phyloP scores from a whole-genome alignment of 2,888 invertebrate species.

The Harpalus rubripes region DNA sequence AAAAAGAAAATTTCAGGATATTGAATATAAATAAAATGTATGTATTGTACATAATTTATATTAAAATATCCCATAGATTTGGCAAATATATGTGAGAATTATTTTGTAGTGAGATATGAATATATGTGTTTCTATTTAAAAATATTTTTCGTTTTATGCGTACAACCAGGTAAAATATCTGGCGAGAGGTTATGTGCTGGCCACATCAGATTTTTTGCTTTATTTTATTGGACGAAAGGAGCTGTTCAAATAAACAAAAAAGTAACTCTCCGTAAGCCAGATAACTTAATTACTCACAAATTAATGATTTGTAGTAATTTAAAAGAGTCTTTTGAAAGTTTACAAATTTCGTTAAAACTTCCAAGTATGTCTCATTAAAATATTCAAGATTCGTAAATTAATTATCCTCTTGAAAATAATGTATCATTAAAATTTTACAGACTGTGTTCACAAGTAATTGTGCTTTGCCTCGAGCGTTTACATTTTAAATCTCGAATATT shows the following conservation, averaged over 20 bases:
- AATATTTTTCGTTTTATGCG: too few relatives aligned
- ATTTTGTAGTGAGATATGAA: too few relatives aligned
- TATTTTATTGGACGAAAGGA: not conserved
- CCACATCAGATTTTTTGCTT: too few relatives aligned
- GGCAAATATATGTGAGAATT: too few relatives aligned
- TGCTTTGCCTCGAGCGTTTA: constrained; percentile 40
- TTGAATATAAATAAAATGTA: too few relatives aligned
- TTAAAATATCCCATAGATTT: too few relatives aligned
- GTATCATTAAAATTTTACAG: constrained; percentile 53
- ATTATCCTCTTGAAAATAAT: constrained; percentile 44
- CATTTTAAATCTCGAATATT: constrained; percentile 49
- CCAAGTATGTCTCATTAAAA: constrained; percentile 47
- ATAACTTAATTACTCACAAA: constrained; percentile 36
- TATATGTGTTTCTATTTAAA: too few relatives aligned
- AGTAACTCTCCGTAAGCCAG: constrained; percentile 5
- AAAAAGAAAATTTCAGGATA: too few relatives aligned
- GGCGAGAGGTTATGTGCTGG: too few relatives aligned
- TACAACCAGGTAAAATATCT: too few relatives aligned
- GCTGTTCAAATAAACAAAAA: constrained; percentile 15
- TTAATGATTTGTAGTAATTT: constrained; percentile 43
- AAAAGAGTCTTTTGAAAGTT: constrained; percentile 31
- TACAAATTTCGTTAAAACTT: constrained; percentile 35
- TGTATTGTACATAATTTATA: too few relatives aligned
- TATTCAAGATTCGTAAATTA: constrained; percentile 44
- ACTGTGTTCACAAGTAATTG: constrained; percentile 45